Percentiles rank a stretch among this genome's conserved stretches.
These are phyloP conservation scores for Chrysopilus asiliformis DNA, from an alignment of 2,888 invertebrate species.

Conservation along the genomic window DNA sequence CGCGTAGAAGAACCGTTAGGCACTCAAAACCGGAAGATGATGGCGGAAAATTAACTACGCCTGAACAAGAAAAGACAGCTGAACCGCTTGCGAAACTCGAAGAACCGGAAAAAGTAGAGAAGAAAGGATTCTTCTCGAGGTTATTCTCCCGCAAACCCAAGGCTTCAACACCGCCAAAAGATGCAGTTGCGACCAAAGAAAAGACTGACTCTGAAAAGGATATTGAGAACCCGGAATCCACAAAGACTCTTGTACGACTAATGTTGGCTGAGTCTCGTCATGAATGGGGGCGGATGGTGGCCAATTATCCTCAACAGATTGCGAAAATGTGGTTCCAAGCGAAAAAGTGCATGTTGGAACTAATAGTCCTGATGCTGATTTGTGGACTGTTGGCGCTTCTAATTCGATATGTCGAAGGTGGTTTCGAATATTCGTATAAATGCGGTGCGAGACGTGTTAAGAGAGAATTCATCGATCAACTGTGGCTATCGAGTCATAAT, in stretches of 20 bases:
- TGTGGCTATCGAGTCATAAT: slow-evolving; percentile 72
- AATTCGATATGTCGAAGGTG: slow-evolving; percentile 71
- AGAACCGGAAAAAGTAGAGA: not conserved
- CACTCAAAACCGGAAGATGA: no score
- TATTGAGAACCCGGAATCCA: slow-evolving; percentile 4
- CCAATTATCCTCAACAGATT: slow-evolving; percentile 44
- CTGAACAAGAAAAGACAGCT: slow-evolving; percentile 20
- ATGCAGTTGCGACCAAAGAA: slow-evolving; percentile 17
- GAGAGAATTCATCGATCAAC: slow-evolving; percentile 67
- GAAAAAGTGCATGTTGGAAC: slow-evolving; percentile 53
- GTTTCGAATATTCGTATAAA: slow-evolving; percentile 74
- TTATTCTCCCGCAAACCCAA: slow-evolving; percentile 7
- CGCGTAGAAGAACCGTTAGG: slow-evolving; percentile 21
- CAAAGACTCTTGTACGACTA: slow-evolving; percentile 22
- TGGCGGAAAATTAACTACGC: slow-evolving; percentile 15
- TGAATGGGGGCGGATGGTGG: slow-evolving; percentile 46
- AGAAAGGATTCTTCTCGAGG: slow-evolving; percentile 7
- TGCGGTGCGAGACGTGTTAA: slow-evolving; percentile 78
- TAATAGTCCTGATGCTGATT: slow-evolving; percentile 54
- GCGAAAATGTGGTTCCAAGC: slow-evolving; percentile 41
- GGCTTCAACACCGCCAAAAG: slow-evolving; percentile 22
- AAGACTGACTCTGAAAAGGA: slow-evolving; percentile 21
- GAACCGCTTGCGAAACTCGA: slow-evolving; percentile 10
- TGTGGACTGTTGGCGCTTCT: slow-evolving; percentile 69
- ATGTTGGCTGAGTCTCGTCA: slow-evolving; percentile 35